phyloP scores from a whole-genome alignment of 1,140 invertebrate species.

The Diorhabda carinulata region DNA sequence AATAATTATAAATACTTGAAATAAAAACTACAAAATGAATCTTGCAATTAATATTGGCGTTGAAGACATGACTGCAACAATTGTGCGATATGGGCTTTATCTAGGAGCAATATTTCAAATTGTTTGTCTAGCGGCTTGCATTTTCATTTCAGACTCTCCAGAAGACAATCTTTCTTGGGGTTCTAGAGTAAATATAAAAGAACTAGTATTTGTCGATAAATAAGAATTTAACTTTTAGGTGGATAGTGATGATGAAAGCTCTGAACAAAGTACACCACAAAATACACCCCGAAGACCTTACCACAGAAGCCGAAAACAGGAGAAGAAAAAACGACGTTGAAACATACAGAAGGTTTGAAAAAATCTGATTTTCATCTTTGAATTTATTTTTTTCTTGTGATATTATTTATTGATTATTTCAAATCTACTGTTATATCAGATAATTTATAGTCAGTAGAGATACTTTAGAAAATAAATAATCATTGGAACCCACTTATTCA shows the following conservation, averaged over 20 bases:
- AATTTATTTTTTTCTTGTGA: too few species aligned
- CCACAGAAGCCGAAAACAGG: slow-evolving; percentile 51
- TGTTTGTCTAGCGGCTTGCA: slow-evolving; percentile 62
- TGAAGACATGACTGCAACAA: slow-evolving; percentile 61
- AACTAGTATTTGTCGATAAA: slow-evolving; percentile 2
- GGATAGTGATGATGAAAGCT: slow-evolving; percentile 53
- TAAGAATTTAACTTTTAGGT: slow-evolving; percentile 34
- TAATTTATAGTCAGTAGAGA: too few species aligned
- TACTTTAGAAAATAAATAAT: too few species aligned
- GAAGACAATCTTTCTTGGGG: slow-evolving; percentile 37
- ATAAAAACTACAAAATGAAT: slow-evolving; percentile 27
- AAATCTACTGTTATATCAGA: too few species aligned
- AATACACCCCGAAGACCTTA: slow-evolving; percentile 53
- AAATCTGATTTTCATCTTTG: too few species aligned
- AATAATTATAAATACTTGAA: too few species aligned
- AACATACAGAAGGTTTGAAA: not conserved
- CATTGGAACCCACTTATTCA: too few species aligned
- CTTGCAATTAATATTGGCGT: slow-evolving; percentile 44
- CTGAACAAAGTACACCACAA: slow-evolving; percentile 59
- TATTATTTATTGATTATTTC: too few species aligned
- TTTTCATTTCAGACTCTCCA: slow-evolving; percentile 54
- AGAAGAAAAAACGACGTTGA: slow-evolving; percentile 56
- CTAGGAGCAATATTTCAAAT: slow-evolving; percentile 67
- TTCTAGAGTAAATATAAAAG: slow-evolving; percentile 35
- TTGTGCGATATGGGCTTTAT: slow-evolving; percentile 63